Base-by-base conservation (phyloP, 1,140 invertebrate genomes). In the Procambarus clarkii region DNA sequence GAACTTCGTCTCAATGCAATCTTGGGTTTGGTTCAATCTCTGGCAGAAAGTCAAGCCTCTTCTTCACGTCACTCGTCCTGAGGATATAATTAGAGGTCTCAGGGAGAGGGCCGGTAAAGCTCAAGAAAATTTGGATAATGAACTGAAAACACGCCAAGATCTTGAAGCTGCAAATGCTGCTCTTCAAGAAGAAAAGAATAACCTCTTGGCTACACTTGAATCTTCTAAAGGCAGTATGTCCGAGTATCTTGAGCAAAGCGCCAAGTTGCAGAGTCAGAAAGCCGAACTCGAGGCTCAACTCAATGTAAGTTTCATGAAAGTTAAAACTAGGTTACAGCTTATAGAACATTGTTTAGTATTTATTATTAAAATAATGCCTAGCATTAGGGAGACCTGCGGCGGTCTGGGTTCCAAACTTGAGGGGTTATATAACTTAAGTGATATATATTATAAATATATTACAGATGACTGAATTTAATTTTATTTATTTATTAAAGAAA, bases 21-120 rank as follows among this genome's bases (percentile, higher is more conserved):
- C 98, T 95, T 99, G 99, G 99, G 97, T 98, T 94, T 99, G 99
- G 99, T 99, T 98, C 98, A 99, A 98, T 95, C 95, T 99, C 96
- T 99, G 98, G 98, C 97, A 98, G 95, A 99, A 98, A 96, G 97
- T 99, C 96, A 99, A 99, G 96, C 98, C 98, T 94, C 96, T 99
- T 94, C 97, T 99, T 96, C 99, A 99, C 96, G 98, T 98, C 95
- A 98, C 97, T 94, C 97, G 98, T 93, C 97, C 99, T 95, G 98
- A 99, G 1, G 85, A 87, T 58, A 78, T 80, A 15, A 88, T 88
- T 50, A 24, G 21, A 18, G 69, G 44, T 13, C 78, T 88, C 15
- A 74, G 60, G 34, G 86, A 88, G 0, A 48, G 58, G 4, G 34
- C 86, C n/a, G 60, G 46, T 15, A 82, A 81, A 45, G 86, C 86